These are phyloP conservation scores for Festucalex cinctus DNA, from an alignment of 2,113 vertebrate species.

Conservation along the genomic window DNA sequence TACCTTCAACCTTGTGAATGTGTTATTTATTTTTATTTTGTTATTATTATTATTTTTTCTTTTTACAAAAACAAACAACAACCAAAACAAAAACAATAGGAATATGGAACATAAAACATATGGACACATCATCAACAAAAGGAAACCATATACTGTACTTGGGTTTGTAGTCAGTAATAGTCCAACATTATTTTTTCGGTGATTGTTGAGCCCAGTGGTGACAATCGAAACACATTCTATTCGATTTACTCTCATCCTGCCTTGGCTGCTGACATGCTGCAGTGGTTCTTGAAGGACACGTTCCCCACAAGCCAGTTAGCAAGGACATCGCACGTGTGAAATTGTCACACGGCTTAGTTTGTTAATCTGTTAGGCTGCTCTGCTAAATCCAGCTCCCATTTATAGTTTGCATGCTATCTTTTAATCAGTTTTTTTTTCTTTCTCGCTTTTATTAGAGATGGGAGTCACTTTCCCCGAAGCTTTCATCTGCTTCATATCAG, in stretches of 20 bases:
- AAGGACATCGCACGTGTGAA: not conserved
- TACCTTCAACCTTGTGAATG: too few relatives aligned
- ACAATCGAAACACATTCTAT: slow-evolving; percentile 64
- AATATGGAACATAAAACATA: not conserved
- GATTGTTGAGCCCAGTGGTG: slow-evolving; percentile 38
- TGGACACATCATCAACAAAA: not conserved
- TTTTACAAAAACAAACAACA: too few relatives aligned
- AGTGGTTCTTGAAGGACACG: not conserved
- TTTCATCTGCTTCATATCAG: not conserved
- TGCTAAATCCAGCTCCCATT: not conserved
- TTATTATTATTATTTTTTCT: too few relatives aligned
- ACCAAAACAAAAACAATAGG: too few relatives aligned
- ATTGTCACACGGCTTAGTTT: not conserved
- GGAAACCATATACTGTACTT: not conserved
- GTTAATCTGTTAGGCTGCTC: not conserved
- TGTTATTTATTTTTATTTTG: too few relatives aligned
- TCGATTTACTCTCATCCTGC: slow-evolving; percentile 36
- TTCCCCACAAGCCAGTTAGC: not conserved
- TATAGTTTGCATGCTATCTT: not conserved
- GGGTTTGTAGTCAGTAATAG: slow-evolving; percentile 41
- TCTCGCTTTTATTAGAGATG: not conserved
- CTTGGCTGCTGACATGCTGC: slow-evolving; percentile 24
- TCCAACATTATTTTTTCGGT: slow-evolving; percentile 19
- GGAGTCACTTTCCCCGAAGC: not conserved
- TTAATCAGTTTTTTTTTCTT: not conserved